Percentiles rank a stretch among this genome's conserved stretches.
Evolutionary conservation across 2,113 vertebrate genomes (phyloP).

Genomic region (Eudyptes chrysolophus): DNA sequence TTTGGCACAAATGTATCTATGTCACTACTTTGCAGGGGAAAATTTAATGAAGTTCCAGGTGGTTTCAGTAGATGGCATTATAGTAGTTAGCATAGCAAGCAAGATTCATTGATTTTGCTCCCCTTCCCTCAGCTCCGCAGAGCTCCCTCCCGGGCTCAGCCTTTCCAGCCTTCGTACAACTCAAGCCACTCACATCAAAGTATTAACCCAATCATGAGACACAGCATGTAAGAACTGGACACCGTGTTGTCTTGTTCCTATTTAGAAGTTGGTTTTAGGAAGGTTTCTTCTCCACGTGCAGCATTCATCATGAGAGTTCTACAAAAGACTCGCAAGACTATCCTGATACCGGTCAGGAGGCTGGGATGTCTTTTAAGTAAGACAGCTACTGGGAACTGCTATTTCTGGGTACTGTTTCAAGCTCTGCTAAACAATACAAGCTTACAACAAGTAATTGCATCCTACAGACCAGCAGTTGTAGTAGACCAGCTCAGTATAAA

Average conservation of each 20-base stretch:
- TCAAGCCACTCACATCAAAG: background rate
- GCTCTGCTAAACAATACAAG: background rate
- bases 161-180: background rate
- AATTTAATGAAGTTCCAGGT: background rate
- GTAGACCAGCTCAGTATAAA: background rate
- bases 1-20: background rate
- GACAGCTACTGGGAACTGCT: background rate
- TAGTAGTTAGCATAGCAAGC: background rate
- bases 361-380: background rate
- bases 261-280: background rate
- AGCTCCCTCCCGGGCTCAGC: background rate
- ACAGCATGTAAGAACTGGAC: background rate
- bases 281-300: background rate
- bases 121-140: background rate
- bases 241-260: background rate
- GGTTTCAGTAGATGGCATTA: background rate
- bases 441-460: background rate
- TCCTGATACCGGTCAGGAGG: fast-evolving
- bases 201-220: fast-evolving
- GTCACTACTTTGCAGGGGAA: background rate
- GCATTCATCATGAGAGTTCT: background rate
- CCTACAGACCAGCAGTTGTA: background rate
- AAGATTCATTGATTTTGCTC: background rate
- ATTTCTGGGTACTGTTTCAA: background rate
- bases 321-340: background rate